Conservation (phyloP, 2,113 vertebrate species). For the Patagioenas fasciata region DNA sequence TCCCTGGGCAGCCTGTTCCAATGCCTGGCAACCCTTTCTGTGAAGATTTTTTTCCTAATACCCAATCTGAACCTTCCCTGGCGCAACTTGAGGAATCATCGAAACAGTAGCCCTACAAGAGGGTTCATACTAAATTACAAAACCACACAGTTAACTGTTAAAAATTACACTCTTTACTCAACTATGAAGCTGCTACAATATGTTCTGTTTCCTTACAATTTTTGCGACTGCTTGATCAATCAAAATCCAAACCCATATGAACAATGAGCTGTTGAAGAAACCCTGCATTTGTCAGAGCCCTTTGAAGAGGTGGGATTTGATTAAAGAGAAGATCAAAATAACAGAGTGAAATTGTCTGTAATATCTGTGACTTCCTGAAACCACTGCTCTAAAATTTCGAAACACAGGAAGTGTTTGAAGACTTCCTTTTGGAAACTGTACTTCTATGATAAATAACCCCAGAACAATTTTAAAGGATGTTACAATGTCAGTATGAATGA, state of each 20-base stretch:
- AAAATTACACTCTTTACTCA: neutral
- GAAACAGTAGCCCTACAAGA: neutral
- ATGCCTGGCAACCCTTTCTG: too few relatives aligned
- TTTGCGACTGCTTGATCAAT: neutral
- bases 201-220: neutral
- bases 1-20: too few relatives aligned
- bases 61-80: too few relatives aligned
- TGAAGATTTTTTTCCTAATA: too few relatives aligned
- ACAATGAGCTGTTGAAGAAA: neutral
- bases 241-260: neutral
- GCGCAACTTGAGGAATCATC: neutral
- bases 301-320: neutral
- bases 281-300: neutral
- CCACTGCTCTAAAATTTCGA: neutral
- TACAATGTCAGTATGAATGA: neutral
- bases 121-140: neutral
- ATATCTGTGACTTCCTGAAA: neutral
- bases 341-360: neutral
- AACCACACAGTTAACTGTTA: neutral
- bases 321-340: conserved; percentile 11
- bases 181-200: neutral
- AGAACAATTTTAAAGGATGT: neutral
- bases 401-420: neutral
- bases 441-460: neutral
- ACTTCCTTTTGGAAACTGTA: neutral